Percentiles rank a stretch among this genome's conserved stretches.
Conservation (phyloP, 2,888 invertebrate genomes). For the Watsonalla binaria region DNA sequence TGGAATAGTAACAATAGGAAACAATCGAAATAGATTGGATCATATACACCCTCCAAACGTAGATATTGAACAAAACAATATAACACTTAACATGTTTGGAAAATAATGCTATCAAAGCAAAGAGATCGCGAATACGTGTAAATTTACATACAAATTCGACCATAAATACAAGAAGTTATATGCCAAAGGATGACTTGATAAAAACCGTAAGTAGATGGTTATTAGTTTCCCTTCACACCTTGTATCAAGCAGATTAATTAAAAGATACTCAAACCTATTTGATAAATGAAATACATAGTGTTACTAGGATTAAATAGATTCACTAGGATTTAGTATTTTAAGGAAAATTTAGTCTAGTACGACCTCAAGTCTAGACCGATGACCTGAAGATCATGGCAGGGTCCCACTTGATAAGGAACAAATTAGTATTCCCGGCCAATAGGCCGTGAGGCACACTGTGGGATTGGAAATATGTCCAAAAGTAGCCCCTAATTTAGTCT, state of each 20-base stretch:
- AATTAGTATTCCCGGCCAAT: too few relatives aligned
- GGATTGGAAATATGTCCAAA: too few relatives aligned
- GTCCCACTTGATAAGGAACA: too few relatives aligned
- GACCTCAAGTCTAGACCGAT: too few relatives aligned
- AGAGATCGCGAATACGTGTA: conserved; percentile 47
- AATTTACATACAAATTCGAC: conserved; percentile 4
- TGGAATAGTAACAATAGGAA: conserved; percentile 1
- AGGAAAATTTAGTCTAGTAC: too few relatives aligned
- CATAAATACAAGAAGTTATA: too few relatives aligned
- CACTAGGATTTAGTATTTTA: too few relatives aligned
- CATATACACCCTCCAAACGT: conserved; percentile 31
- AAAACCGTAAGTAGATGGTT: conserved; percentile 29
- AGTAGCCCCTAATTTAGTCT: too few relatives aligned
- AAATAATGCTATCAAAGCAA: conserved; percentile 30
- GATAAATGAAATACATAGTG: conserved; percentile 18
- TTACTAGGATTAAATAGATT: conserved; percentile 18
- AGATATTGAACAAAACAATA: conserved; percentile 45
- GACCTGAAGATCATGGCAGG: too few relatives aligned
- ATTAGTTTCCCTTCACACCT: conserved; percentile 47
- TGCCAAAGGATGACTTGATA: conserved; percentile 2
- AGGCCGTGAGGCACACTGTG: too few relatives aligned
- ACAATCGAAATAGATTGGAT: conserved; percentile 6
- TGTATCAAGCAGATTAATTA: conserved; percentile 56
- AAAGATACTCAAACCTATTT: conserved; percentile 45
- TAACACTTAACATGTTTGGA: conserved; percentile 41